A percentile compares a stretch with the other conserved stretches of the same genome.
phyloP scores from a whole-genome alignment of 2,888 invertebrate genomes.

The Zygaena filipendulae region DNA sequence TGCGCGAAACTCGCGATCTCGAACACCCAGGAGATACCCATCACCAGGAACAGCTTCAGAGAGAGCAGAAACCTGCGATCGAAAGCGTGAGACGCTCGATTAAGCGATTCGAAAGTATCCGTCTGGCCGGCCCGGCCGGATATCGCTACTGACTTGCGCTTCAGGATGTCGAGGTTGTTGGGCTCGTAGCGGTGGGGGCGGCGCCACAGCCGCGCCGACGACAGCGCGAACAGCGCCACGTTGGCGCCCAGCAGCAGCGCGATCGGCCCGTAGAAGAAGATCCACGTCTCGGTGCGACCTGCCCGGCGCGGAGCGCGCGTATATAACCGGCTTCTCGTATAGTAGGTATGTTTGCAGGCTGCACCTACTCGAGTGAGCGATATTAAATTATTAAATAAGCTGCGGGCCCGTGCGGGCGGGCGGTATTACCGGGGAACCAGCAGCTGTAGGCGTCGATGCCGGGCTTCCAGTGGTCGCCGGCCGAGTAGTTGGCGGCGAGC shows the following conservation, averaged over 20 bases:
- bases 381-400: too few species aligned
- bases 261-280: slow-evolving; percentile 77
- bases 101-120: too few species aligned
- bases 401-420: too few species aligned
- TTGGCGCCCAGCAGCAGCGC: slow-evolving; percentile 66
- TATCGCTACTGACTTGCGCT: slow-evolving; percentile 69
- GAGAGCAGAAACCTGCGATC: slow-evolving; percentile 72
- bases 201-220: slow-evolving; percentile 67
- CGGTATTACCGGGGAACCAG: slow-evolving; percentile 77
- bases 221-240: slow-evolving; percentile 66
- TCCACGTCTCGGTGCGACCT: slow-evolving; percentile 69
- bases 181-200: slow-evolving; percentile 58
- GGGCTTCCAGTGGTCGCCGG: slow-evolving; percentile 66
- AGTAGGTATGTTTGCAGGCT: too few species aligned
- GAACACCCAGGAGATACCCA: slow-evolving; percentile 79
- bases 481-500: slow-evolving; percentile 61
- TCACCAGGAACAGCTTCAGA: slow-evolving; percentile 73
- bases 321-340: too few species aligned
- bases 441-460: slow-evolving; percentile 67
- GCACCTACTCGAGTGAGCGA: too few species aligned
- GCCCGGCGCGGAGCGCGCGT: too few species aligned
- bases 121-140: too few species aligned
- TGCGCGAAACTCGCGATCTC: slow-evolving; percentile 69
- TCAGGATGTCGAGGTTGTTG: slow-evolving; percentile 60
- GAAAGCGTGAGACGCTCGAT: too few species aligned